Evolutionary conservation across 2,113 vertebrate genomes (phyloP), one percentile per base, ranked within the genome.

Genomic region (Phoxinus phoxinus): DNA sequence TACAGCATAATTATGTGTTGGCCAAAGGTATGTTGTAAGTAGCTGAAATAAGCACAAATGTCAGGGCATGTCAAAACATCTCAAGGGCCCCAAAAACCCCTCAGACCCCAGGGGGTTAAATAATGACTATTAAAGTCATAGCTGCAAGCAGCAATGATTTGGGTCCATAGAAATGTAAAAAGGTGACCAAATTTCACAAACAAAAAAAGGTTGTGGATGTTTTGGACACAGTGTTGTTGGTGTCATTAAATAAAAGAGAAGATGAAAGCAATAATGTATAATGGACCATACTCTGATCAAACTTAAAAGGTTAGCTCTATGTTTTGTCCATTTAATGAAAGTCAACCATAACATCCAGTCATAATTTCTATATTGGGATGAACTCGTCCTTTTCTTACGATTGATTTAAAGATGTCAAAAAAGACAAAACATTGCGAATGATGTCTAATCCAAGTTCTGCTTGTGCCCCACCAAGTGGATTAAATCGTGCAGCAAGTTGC

Each of bases 391-490:
- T 72, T 44, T 44, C 7, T 21, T 72, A 72, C 12, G 23, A 4
- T 21, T 17, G 4, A 75, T n/a, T 78, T 8, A 56, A 15, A 81
- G 78, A 41, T 27, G 21, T 41, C 35, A 81, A 46, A 44, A 65
- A 81, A 65, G 58, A 44, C n/a, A 81, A 63, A 65, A 81, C 61
- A 81, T 46, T 46, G 23, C 41, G 9, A 44, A 81, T 17, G 1
- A 67, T 81, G 37, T 81, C 61, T 7, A 67, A 3, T 48, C 79
- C 79, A 11, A 48, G n/a, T 25, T 81, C 4, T 44, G 37, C 32
- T 48, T n/a, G 6, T 19, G 23, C 37, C 17, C 79, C 79, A 63
- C 21, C 79, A 44, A 67, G 79, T 44, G 56, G 23, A 81, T 81
- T 25, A 63, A 63, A 81, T 67, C 27, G 56, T 46, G 35, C n/a